phyloP scores from a whole-genome alignment of 2,113 vertebrate species.

The Scortum barcoo region DNA sequence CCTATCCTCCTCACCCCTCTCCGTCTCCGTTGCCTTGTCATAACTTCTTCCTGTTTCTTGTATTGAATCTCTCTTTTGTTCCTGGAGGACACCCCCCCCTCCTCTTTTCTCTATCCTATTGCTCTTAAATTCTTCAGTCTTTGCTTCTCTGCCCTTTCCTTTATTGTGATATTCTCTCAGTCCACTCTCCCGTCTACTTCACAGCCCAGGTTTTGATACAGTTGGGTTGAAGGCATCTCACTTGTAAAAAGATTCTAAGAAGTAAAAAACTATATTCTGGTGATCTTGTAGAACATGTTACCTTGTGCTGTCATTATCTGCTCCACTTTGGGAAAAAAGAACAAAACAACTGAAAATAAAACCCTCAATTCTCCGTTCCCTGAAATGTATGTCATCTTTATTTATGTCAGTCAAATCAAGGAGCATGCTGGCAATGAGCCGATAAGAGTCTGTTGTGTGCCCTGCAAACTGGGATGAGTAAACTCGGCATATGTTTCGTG shows the following conservation, averaged over 20 bases:
- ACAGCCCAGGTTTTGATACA: neutral
- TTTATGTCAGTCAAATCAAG: neutral
- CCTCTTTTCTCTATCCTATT: neutral
- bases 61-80: neutral
- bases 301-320: neutral
- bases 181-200: neutral
- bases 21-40: neutral
- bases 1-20: neutral
- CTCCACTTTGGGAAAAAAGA: no score
- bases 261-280: neutral
- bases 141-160: neutral
- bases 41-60: neutral
- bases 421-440: neutral
- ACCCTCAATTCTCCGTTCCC: neutral
- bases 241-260: neutral
- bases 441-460: neutral
- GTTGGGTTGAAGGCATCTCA: neutral
- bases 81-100: neutral
- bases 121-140: neutral
- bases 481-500: no score
- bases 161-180: neutral
- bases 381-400: neutral
- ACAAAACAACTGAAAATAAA: neutral
- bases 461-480: no score
- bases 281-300: neutral